Conservation (phyloP, 2,888 invertebrate species). For the Dendrolimus pini region DNA sequence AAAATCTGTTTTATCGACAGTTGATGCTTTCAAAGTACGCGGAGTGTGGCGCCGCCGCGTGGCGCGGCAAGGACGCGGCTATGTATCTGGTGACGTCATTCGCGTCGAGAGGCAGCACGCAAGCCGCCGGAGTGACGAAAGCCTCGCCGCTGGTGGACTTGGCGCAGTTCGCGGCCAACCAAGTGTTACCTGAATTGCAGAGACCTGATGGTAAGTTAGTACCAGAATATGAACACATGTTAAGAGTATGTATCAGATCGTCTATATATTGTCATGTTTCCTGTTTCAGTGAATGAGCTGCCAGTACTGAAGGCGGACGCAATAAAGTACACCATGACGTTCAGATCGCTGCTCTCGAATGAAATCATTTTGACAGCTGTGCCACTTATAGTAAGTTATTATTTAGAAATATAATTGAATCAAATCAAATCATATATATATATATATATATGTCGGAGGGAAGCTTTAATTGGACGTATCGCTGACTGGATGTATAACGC, state of each 20-base stretch:
- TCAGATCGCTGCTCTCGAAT: conserved; percentile 91
- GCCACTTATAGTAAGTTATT: conserved; percentile 79
- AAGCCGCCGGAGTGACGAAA: conserved; percentile 93
- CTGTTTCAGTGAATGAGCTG: conserved; percentile 85
- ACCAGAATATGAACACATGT: too few species aligned
- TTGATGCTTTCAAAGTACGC: conserved; percentile 87
- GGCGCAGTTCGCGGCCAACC: conserved; percentile 90
- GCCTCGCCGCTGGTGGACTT: conserved; percentile 93
- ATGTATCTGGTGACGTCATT: conserved; percentile 97
- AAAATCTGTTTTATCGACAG: conserved; percentile 33
- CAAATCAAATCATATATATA: too few species aligned
- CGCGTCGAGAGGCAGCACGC: conserved; percentile 92
- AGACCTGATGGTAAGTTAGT: conserved; percentile 77
- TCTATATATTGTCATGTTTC: not conserved
- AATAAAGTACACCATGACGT: conserved; percentile 97
- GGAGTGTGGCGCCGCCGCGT: conserved; percentile 85
- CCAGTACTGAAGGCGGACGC: conserved; percentile 97
- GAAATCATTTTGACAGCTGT: conserved; percentile 85
- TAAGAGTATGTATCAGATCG: too few species aligned
- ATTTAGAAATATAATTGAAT: too few species aligned
- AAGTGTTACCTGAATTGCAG: conserved; percentile 91
- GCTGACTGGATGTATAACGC: too few species aligned
- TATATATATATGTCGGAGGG: too few species aligned
- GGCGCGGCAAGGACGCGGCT: conserved; percentile 97
- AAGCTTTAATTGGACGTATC: too few species aligned